Evolutionary conservation across 2,888 invertebrate genomes (phyloP).

Genomic region (Hyles lineata): DNA sequence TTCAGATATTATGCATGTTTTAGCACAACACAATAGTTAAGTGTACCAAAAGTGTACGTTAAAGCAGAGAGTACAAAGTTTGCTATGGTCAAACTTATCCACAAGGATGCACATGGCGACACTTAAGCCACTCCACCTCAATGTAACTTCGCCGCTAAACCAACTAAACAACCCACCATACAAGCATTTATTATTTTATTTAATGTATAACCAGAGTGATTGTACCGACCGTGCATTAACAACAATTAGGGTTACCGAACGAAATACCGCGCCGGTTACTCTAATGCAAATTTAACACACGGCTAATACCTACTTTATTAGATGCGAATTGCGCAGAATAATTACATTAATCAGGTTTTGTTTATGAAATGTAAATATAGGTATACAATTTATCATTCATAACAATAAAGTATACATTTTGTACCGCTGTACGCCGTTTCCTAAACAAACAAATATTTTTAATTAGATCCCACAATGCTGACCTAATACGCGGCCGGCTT

Average conservation of each 20-base stretch:
- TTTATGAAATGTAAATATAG: neutral
- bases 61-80: conserved; percentile 71
- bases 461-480: neutral
- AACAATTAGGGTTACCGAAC: conserved; percentile 22
- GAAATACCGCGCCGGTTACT: neutral
- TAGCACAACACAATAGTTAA: conserved; percentile 51
- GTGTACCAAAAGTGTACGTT: conserved; percentile 47
- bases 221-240: conserved; percentile 36
- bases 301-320: neutral
- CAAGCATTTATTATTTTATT: conserved; percentile 60
- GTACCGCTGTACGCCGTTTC: neutral
- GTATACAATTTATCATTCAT: neutral
- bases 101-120: conserved; percentile 70
- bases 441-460: neutral
- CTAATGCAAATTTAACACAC: conserved; percentile 21
- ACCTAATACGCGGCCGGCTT: neutral
- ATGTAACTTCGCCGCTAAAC: conserved; percentile 69
- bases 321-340: neutral
- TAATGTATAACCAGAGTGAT: conserved; percentile 48
- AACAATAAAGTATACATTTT: neutral
- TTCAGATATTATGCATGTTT: conserved; percentile 45
- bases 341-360: conserved; percentile 12
- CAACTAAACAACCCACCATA: conserved; percentile 56
- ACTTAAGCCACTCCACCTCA: conserved; percentile 70
- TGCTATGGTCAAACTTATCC: conserved; percentile 69